Percentiles rank a stretch among this genome's conserved stretches.
These are phyloP conservation scores for Eptesicus fuscus DNA, from an alignment of 2,113 vertebrate genomes.

Conservation along the genomic window DNA sequence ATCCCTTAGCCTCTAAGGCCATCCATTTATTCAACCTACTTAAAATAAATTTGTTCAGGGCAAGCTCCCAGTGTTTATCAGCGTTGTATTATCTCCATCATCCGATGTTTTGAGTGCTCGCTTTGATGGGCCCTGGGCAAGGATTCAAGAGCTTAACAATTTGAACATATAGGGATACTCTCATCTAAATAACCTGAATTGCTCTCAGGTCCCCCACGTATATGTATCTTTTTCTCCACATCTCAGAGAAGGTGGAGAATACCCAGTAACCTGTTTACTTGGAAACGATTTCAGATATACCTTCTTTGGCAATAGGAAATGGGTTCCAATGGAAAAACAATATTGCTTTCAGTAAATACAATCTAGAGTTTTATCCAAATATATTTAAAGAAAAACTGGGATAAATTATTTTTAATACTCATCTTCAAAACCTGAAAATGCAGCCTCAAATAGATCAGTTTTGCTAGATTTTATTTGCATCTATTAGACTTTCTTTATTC, in stretches of 20 bases:
- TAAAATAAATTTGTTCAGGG: not conserved
- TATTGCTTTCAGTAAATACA: not conserved
- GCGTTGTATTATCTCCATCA: not conserved
- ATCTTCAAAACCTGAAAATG: not conserved
- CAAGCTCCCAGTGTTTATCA: not conserved
- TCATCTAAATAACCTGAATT: slow-evolving; percentile 11
- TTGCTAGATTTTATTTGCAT: not conserved
- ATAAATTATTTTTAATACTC: not conserved
- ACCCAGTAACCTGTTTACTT: not conserved
- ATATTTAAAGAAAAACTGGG: not conserved
- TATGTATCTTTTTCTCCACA: not conserved
- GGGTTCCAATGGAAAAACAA: not conserved
- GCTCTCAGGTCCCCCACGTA: not conserved
- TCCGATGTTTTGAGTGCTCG: not conserved
- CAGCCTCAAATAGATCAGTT: not conserved
- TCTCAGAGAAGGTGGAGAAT: not conserved
- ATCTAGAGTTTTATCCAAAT: not conserved
- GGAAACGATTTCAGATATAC: not conserved
- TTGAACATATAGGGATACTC: not conserved
- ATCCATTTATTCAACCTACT: slow-evolving; percentile 6
- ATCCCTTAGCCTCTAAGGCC: not conserved
- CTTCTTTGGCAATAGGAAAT: not conserved
- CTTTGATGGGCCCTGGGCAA: not conserved
- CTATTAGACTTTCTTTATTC: not conserved
- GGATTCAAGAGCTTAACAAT: slow-evolving; percentile 25